These are phyloP conservation scores for Sphaerophoria rueppellii DNA, from an alignment of 2,888 invertebrate species.

Conservation along the genomic window DNA sequence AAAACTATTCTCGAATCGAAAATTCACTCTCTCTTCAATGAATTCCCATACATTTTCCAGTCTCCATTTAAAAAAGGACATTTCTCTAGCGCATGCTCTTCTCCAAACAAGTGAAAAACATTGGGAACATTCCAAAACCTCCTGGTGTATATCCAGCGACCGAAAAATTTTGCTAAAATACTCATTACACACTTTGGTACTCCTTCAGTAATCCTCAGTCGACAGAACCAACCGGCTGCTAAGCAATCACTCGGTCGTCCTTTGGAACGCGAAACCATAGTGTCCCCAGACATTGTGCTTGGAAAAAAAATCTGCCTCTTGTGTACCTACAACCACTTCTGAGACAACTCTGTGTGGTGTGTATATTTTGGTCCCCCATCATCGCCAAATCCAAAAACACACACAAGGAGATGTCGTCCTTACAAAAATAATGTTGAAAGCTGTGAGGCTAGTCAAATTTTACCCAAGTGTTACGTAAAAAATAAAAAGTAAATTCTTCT, in stretches of 20 bases:
- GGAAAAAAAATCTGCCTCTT: not conserved
- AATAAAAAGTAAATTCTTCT: not conserved
- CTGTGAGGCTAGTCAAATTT: constrained; percentile 28
- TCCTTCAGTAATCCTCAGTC: constrained; percentile 63
- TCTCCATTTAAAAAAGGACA: constrained; percentile 47
- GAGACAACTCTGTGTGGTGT: not conserved
- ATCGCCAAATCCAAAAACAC: too few relatives aligned
- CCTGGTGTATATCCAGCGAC: constrained; percentile 8
- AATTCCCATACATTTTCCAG: constrained; percentile 44
- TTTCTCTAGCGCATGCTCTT: constrained; percentile 44
- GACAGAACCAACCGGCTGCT: constrained; percentile 67
- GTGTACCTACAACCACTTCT: constrained; percentile 20
- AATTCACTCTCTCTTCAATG: not conserved
- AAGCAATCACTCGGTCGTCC: constrained; percentile 30
- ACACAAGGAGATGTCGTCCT: constrained; percentile 26
- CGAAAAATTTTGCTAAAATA: constrained; percentile 48
- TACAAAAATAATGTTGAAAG: constrained; percentile 30
- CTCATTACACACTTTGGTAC: constrained; percentile 15
- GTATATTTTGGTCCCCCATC: constrained; percentile 7
- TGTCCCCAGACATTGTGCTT: not conserved
- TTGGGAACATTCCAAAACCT: constrained; percentile 46
- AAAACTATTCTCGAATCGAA: not conserved
- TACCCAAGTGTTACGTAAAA: constrained; percentile 58
- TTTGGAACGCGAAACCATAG: constrained; percentile 32
- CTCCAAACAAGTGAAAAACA: constrained; percentile 27